Evolutionary conservation across 2,888 invertebrate genomes (phyloP).

Genomic region (Anodontia alba): DNA sequence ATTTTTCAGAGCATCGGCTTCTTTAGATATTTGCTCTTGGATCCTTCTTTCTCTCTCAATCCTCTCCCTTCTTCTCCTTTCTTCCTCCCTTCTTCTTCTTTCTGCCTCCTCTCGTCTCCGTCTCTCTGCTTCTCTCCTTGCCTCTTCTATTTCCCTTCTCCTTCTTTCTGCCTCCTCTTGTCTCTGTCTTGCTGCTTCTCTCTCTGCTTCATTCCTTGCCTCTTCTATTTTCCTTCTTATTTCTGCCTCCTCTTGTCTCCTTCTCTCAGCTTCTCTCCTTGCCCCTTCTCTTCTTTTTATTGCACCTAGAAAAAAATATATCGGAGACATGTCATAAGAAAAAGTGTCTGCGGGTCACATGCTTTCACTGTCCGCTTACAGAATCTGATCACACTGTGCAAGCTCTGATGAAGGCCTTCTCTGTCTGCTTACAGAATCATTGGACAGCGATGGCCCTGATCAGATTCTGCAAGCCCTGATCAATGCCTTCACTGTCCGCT

Average conservation of each 20-base stretch:
- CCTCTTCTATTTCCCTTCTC: neutral
- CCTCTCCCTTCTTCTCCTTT: neutral
- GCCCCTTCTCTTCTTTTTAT: neutral
- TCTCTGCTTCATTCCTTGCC: neutral
- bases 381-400: no score
- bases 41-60: neutral
- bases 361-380: no score
- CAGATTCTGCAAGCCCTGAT: no score
- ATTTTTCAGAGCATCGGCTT: neutral
- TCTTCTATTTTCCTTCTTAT: no score
- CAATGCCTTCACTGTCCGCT: no score
- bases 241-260: neutral
- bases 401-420: no score
- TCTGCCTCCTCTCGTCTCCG: neutral
- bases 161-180: neutral
- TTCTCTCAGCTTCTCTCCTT: neutral
- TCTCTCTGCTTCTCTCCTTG: neutral
- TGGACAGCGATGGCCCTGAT: no score
- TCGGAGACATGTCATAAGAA: no score
- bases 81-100: neutral
- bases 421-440: no score
- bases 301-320: neutral
- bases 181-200: neutral
- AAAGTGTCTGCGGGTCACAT: no score
- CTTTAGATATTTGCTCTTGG: neutral